Percentiles rank a stretch among this genome's conserved stretches.
These are phyloP conservation scores for Carassius carassius DNA, from an alignment of 2,113 vertebrate species.

Conservation along the genomic window DNA sequence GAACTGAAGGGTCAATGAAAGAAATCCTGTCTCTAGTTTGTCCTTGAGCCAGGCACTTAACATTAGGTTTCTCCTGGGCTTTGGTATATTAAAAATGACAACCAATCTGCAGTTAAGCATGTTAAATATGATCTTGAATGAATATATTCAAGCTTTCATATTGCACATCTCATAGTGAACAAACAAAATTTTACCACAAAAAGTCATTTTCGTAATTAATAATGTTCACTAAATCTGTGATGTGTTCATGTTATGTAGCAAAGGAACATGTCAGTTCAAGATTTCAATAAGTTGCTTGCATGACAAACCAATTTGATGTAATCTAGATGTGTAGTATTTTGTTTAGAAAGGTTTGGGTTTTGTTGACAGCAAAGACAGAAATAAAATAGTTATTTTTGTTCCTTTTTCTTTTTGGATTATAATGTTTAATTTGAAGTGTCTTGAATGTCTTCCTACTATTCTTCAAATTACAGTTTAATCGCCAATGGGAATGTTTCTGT, in stretches of 20 bases:
- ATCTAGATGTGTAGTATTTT: constrained; percentile 11
- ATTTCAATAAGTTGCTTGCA: constrained; percentile 49
- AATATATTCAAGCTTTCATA: neutral
- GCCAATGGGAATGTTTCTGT: too few species aligned
- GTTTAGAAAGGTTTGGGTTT: neutral
- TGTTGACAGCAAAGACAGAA: neutral
- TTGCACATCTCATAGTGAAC: constrained; percentile 1
- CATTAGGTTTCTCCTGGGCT: neutral
- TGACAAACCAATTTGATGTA: constrained; percentile 38
- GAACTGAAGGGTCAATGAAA: constrained; percentile 3
- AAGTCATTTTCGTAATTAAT: constrained; percentile 16
- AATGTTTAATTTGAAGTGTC: constrained; percentile 5
- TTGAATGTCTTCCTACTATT: neutral
- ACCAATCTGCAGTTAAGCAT: neutral
- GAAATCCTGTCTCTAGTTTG: neutral
- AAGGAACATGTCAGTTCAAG: constrained; percentile 26
- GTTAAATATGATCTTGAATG: neutral
- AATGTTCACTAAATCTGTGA: constrained; percentile 36
- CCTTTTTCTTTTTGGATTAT: neutral
- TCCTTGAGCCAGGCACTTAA: neutral
- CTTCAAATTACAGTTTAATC: neutral
- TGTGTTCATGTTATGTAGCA: constrained; percentile 50
- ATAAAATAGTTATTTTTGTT: neutral
- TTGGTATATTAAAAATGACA: neutral
- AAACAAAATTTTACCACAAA: constrained; percentile 4